Base-by-base conservation (phyloP, 1,140 invertebrate genomes). In the Littorina saxatilis region DNA sequence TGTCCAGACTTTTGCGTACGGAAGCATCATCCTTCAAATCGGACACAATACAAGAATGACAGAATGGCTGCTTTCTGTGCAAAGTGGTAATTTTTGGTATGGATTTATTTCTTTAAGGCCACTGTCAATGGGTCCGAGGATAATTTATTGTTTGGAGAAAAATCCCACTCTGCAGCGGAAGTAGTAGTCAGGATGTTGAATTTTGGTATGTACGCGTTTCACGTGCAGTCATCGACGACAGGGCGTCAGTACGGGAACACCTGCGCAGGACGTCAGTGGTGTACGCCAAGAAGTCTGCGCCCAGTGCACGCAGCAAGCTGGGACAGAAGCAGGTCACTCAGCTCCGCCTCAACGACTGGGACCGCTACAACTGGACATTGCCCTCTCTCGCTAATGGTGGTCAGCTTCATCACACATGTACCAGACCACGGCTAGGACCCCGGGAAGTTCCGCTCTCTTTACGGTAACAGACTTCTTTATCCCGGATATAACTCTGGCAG, bases 261-360 rank as follows among this genome's bases (percentile, higher is more conserved):
- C 74, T 76, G n/a, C 50, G 29, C 50, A 76, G 29, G 32, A 39
- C 74, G 29, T 76, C 74, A 17, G 27, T 76, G 50, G 74, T 76
- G 52, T 76, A 76, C 74, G 74, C 74, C 27, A 52, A 29, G 27
- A 76, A 50, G 2, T 39, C 66, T 17, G 32, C 32, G 13, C 74
- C 74, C 47, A 3, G 4, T 2, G 43, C 37, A 50, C 27, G 47
- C 43, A 50, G 29, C 29, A 55, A 17, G 74, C 47, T 58, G 74
- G 47, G 50, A 2, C 47, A n/a, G 74, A 29, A 32, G 47, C 50
- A 76, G 47, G 47, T 76, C 3, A 55, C 32, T 3, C 32, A 76
- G 50, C 74, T 76, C 29, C 74, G 74, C 20, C 74, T 76, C 29
- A 76, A 76, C 27, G 74, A 76, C 47, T 76, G 74, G 74, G 13